Conservation (phyloP, 1,140 invertebrate species). For the Formica selysi region DNA sequence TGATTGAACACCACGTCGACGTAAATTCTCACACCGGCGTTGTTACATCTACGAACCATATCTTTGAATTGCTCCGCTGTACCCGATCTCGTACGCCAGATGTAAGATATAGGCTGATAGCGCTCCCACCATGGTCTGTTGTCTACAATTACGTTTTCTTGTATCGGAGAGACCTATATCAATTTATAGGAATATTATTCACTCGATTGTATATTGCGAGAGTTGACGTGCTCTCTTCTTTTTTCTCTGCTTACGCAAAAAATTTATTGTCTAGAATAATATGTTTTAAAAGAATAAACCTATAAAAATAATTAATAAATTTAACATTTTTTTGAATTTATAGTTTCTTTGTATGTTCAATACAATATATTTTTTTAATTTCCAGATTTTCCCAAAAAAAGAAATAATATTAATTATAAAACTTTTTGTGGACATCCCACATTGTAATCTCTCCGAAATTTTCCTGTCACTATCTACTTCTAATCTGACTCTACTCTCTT, state of each 20-base stretch:
- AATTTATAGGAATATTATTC: constrained; percentile 2
- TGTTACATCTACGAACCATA: constrained; percentile 92
- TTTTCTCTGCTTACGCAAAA: neutral
- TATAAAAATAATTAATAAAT: neutral
- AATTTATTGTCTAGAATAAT: neutral
- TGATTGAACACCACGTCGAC: constrained; percentile 96
- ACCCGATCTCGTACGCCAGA: constrained; percentile 92
- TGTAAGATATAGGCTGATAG: constrained; percentile 96
- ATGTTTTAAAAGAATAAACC: neutral
- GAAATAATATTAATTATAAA: neutral
- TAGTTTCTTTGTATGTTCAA: too few relatives aligned
- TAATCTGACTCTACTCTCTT: too few relatives aligned
- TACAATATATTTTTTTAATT: neutral
- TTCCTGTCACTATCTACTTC: neutral
- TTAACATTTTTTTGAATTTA: neutral
- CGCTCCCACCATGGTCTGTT: constrained; percentile 93
- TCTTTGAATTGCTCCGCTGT: constrained; percentile 89
- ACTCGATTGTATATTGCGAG: neutral
- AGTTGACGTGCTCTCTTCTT: too few relatives aligned
- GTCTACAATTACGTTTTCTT: constrained; percentile 76
- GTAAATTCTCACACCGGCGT: constrained; percentile 93
- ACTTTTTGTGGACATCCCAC: neutral
- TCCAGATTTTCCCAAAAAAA: too few relatives aligned
- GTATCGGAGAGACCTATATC: constrained; percentile 78
- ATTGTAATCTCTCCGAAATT: neutral